Conservation (phyloP, 2,797 vertebrate genomes). For the Spinus pinus region DNA sequence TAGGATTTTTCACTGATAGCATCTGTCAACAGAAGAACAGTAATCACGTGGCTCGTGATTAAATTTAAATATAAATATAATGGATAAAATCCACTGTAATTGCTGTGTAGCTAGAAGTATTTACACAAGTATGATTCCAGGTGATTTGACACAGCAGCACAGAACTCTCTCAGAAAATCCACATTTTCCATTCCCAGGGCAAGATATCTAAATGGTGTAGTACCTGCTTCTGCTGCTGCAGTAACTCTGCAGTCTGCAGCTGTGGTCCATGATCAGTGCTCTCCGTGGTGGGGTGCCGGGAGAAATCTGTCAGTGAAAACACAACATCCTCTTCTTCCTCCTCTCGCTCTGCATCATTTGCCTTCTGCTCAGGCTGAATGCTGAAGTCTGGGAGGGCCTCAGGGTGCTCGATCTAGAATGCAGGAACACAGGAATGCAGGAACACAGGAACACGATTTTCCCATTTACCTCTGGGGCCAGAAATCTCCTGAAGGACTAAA, state of each 20-base stretch:
- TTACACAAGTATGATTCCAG: background rate
- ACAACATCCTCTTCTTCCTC: conserved; percentile 74
- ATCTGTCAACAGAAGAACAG: conserved; percentile 27
- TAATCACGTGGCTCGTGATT: background rate
- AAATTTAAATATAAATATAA: conserved; percentile 52
- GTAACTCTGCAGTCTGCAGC: conserved; percentile 80
- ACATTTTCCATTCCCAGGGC: background rate
- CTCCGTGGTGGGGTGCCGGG: conserved; percentile 71
- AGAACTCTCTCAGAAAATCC: background rate
- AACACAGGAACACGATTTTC: background rate
- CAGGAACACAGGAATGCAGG: background rate
- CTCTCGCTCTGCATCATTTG: conserved; percentile 53
- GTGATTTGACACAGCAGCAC: background rate
- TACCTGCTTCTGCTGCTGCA: conserved; percentile 91
- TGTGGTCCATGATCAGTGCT: conserved; percentile 66
- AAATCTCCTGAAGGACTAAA: background rate
- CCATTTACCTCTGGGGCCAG: background rate
- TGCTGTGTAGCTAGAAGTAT: background rate
- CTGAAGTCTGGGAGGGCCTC: conserved; percentile 80
- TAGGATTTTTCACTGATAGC: conserved; percentile 39
- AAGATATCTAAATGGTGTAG: background rate
- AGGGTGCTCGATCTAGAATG: conserved; percentile 78
- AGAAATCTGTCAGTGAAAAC: conserved; percentile 74
- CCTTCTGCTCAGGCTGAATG: conserved; percentile 61
- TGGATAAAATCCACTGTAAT: conserved; percentile 9